Percentiles rank a stretch among this genome's conserved stretches.
These are phyloP conservation scores for Eledone cirrhosa DNA, from an alignment of 2,888 invertebrate genomes.

Conservation along the genomic window DNA sequence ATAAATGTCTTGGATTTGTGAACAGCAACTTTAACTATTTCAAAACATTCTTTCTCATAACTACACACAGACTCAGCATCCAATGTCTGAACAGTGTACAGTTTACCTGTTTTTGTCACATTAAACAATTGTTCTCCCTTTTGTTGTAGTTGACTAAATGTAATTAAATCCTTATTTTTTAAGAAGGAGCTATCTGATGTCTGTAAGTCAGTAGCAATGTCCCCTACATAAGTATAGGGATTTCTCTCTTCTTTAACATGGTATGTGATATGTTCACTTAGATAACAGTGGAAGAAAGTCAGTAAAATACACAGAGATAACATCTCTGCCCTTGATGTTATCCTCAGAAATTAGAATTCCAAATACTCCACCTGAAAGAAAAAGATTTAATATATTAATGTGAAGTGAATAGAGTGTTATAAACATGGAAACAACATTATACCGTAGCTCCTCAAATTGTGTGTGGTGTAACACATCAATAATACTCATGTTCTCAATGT, in stretches of 20 bases:
- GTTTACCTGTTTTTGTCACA: slow-evolving; percentile 10
- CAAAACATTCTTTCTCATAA: slow-evolving; percentile 3
- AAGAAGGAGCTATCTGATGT: background rate
- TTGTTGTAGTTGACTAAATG: slow-evolving; percentile 1
- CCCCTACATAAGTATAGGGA: background rate
- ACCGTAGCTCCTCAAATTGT: too few relatives aligned
- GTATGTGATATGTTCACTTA: background rate
- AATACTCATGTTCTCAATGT: too few relatives aligned
- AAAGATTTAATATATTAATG: too few relatives aligned
- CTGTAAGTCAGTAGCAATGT: background rate
- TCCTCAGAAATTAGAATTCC: background rate
- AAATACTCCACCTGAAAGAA: too few relatives aligned
- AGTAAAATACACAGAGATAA: background rate
- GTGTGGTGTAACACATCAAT: too few relatives aligned
- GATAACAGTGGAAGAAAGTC: background rate
- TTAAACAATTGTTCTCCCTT: background rate
- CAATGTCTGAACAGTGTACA: too few relatives aligned
- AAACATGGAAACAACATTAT: too few relatives aligned
- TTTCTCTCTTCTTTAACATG: background rate
- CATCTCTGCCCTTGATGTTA: background rate
- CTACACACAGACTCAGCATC: slow-evolving; percentile 8
- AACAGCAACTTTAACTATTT: background rate
- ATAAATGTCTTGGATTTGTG: slow-evolving; percentile 8
- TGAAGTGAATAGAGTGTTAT: too few relatives aligned
- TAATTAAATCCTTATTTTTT: background rate